Base-by-base conservation (phyloP, 2,888 invertebrate species). In the Axea sp. region DNA sequence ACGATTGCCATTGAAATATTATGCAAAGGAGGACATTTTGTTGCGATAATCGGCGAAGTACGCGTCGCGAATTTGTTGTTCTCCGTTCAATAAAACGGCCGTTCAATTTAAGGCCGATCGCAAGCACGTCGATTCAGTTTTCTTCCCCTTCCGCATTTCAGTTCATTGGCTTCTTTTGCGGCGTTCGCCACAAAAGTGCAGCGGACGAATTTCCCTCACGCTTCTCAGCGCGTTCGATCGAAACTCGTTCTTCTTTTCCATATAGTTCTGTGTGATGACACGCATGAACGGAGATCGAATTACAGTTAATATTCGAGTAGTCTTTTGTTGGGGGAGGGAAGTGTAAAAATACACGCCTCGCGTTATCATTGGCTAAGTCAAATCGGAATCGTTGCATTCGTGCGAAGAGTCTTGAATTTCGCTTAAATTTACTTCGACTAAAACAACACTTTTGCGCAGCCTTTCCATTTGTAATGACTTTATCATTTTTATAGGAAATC, bases 301-400 rank as follows among this genome's bases (percentile, higher is more conserved):
- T 39, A 60, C 45, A 59, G 43, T 43, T 51, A 65, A 59, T 59
- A 59, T 57, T 64, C 43, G 45, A 57, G 28, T 49, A 62, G 64
- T 64, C 47, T 45, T 72, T 71, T 64, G 17, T 53, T 59, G 37
- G 28, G 49, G 9, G 53, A 73, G 65, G 65, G 53, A 65, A 67
- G 26, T 73, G 53, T 49, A 67, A 67, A 73, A 73, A 67, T 67
- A 62, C 65, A 55, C 55, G 53, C 39, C 45, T 59, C 65, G 33
- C 39, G 37, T 51, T 49, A 39, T 57, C 30, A 30, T 37, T 65
- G 65, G 65, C 64, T 65, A 59, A 62, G 57, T 59, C 43, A 72
- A 72, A 53, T 64, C 59, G 43, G 19, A 62, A 55, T 73, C 73
- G 73, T 73, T 73, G 73, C 73, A 67, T 73, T 73, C 55, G 47